phyloP scores from a whole-genome alignment of 1,140 invertebrate genomes.

The Lepeophtheirus salmonis region DNA sequence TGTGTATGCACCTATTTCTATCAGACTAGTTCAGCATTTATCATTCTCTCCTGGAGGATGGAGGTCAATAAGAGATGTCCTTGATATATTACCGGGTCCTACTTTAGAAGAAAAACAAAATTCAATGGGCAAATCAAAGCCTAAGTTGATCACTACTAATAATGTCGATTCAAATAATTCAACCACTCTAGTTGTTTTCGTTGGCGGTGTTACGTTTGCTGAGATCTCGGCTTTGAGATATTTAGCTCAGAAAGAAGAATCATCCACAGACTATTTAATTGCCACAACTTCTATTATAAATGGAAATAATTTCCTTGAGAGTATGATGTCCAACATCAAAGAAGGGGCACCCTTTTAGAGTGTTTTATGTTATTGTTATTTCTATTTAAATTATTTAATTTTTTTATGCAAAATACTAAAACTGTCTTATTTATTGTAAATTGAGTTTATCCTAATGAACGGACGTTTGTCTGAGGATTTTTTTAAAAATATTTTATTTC shows the following conservation, averaged over 20 bases:
- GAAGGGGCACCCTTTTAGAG: constrained; percentile 1
- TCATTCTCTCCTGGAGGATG: constrained; percentile 54
- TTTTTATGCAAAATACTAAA: too few relatives aligned
- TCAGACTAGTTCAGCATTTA: constrained; percentile 58
- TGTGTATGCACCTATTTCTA: constrained; percentile 76
- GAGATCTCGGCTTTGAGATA: constrained; percentile 82
- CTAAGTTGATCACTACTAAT: constrained; percentile 17
- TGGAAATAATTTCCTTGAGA: constrained; percentile 61
- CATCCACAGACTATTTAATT: constrained; percentile 74
- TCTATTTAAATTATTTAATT: neutral
- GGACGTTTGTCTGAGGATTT: too few relatives aligned
- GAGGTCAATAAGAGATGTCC: constrained; percentile 42
- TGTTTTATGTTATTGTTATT: neutral
- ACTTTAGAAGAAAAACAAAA: constrained; percentile 34
- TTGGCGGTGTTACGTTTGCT: constrained; percentile 87
- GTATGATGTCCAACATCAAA: constrained; percentile 28
- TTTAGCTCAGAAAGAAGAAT: constrained; percentile 53
- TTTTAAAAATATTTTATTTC: too few relatives aligned
- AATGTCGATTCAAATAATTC: constrained; percentile 32
- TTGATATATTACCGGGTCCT: constrained; percentile 32
- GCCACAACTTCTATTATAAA: constrained; percentile 83
- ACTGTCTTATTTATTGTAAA: too few relatives aligned
- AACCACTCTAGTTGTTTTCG: constrained; percentile 78
- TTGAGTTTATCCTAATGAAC: too few relatives aligned
- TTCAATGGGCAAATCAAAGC: constrained; percentile 29